phyloP scores from a whole-genome alignment of 2,113 vertebrate genomes.

The Corvus cornix region DNA sequence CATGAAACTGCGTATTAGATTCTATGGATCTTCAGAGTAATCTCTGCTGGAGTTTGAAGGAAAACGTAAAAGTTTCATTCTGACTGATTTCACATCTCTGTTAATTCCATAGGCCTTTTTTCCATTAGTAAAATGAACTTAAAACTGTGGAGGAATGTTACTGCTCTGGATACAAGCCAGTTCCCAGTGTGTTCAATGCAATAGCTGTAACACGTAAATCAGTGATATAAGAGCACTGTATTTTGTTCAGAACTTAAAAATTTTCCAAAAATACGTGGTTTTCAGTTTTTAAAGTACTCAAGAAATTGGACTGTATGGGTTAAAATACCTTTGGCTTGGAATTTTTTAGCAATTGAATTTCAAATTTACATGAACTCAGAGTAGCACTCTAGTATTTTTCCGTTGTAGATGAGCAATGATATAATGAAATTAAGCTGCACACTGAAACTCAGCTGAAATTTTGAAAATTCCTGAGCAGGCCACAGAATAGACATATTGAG shows the following conservation, averaged over 20 bases:
- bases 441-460: not conserved
- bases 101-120: not conserved
- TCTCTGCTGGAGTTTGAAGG: not conserved
- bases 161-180: not conserved
- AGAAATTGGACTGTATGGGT: not conserved
- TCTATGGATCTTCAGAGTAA: not conserved
- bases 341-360: not conserved
- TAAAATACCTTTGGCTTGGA: not conserved
- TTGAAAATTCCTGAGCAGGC: not conserved
- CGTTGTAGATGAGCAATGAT: not conserved
- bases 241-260: not conserved
- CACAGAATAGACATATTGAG: not conserved
- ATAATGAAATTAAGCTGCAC: not conserved
- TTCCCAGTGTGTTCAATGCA: not conserved
- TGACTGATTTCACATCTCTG: not conserved
- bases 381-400: not conserved
- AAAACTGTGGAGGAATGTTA: not conserved
- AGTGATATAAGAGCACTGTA: not conserved
- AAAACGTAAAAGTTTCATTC: not conserved
- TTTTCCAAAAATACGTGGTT: not conserved
- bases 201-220: not conserved
- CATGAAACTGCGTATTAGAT: not conserved
- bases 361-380: not conserved
- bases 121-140: not conserved
- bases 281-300: not conserved